Conservation (phyloP, 2,113 vertebrate species). For the Lucifuga dentata region DNA sequence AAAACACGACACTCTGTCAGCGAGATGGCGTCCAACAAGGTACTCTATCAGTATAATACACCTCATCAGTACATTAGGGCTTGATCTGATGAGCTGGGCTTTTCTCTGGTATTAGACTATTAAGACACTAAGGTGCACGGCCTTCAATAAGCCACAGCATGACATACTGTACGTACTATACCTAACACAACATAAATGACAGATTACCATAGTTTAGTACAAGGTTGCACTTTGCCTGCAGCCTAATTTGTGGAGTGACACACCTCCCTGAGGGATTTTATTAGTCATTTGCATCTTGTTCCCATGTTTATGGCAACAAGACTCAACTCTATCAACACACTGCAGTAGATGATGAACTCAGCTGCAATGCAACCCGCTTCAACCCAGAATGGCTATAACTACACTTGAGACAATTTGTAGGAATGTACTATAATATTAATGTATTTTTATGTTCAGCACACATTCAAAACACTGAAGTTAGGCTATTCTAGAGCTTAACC, state of each 20-base stretch:
- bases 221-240: background rate
- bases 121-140: background rate
- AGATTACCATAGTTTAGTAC: background rate
- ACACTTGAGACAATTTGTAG: too few species aligned
- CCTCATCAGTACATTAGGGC: background rate
- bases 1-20: conserved; percentile 90
- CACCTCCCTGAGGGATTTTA: conserved; percentile 13
- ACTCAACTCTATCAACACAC: background rate
- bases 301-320: background rate
- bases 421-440: background rate
- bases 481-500: background rate
- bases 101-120: too few species aligned
- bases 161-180: background rate
- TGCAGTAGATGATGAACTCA: background rate
- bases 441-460: background rate
- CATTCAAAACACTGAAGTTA: background rate
- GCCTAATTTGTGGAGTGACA: conserved; percentile 9
- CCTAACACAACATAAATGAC: background rate
- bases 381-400: too few species aligned
- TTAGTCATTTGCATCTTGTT: conserved; percentile 29
- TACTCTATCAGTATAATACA: conserved; percentile 37
- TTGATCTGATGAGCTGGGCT: background rate
- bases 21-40: conserved; percentile 89
- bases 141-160: background rate
- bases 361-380: background rate